These are phyloP conservation scores for Diarsia rubi DNA, from an alignment of 2,888 invertebrate species.

Conservation along the genomic window DNA sequence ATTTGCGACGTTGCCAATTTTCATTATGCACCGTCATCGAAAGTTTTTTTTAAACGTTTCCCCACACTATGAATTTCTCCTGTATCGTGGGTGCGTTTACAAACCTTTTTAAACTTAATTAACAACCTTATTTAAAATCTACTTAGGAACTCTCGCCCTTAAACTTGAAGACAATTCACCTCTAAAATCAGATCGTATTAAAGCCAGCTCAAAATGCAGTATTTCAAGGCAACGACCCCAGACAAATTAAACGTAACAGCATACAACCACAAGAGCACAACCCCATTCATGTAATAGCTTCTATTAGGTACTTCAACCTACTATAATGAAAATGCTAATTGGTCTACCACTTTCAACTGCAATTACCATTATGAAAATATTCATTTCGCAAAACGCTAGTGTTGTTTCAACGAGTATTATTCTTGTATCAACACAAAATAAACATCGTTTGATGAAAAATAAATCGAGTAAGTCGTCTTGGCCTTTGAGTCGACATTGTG, in stretches of 20 bases:
- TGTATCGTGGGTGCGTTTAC: too few relatives aligned
- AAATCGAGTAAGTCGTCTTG: slow-evolving; percentile 55
- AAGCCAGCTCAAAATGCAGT: neutral
- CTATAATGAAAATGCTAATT: slow-evolving; percentile 47
- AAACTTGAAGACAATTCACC: neutral
- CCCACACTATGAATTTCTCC: too few relatives aligned
- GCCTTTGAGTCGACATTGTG: slow-evolving; percentile 46
- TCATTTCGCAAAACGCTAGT: slow-evolving; percentile 20
- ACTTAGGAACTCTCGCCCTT: neutral
- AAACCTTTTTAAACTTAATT: neutral
- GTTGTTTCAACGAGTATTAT: slow-evolving; percentile 38
- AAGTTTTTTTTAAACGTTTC: too few relatives aligned
- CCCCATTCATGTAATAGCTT: slow-evolving; percentile 37
- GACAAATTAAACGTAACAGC: neutral
- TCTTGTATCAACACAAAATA: slow-evolving; percentile 51
- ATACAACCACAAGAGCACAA: slow-evolving; percentile 23
- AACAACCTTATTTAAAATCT: neutral
- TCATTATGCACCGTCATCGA: neutral
- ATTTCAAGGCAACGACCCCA: slow-evolving; percentile 9
- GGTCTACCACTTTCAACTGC: slow-evolving; percentile 30
- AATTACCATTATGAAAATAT: slow-evolving; percentile 53
- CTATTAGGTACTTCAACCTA: slow-evolving; percentile 37
- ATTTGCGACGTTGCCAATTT: neutral
- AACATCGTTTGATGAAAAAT: slow-evolving; percentile 65
- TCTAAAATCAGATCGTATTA: neutral